Percentiles rank a stretch among this genome's conserved stretches.
phyloP scores from a whole-genome alignment of 2,888 invertebrate species.

The Trissolcus brochymenae region DNA sequence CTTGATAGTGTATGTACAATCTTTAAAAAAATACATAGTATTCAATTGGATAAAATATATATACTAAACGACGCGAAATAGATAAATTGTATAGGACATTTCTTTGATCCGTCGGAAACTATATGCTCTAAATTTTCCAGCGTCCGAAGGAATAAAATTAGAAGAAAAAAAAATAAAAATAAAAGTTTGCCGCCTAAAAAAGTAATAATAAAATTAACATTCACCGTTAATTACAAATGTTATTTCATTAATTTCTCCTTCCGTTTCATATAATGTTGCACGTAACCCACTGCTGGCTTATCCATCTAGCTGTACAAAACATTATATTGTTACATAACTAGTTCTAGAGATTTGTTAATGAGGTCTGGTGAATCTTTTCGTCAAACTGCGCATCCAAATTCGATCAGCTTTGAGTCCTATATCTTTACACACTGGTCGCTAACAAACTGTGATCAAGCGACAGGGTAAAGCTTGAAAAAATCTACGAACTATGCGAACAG shows the following conservation, averaged over 20 bases:
- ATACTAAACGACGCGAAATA: conserved; percentile 53
- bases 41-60: conserved; percentile 23
- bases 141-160: conserved; percentile 45
- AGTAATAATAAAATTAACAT: conserved; percentile 63
- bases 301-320: conserved; percentile 76
- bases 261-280: conserved; percentile 74
- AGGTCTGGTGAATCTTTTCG: conserved; percentile 68
- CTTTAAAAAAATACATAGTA: conserved; percentile 35
- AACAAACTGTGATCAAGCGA: conserved; percentile 23
- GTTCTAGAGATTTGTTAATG: conserved; percentile 74
- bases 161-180: conserved; percentile 34
- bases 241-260: conserved; percentile 61
- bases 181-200: not conserved
- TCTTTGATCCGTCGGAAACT: conserved; percentile 32
- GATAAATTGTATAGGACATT: conserved; percentile 23
- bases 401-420: conserved; percentile 35
- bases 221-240: conserved; percentile 74
- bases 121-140: conserved; percentile 10
- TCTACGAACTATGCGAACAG: conserved; percentile 18
- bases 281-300: conserved; percentile 76
- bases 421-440: conserved; percentile 27
- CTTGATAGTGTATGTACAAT: conserved; percentile 27
- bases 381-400: conserved; percentile 38
- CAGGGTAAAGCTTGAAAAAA: conserved; percentile 30
- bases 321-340: conserved; percentile 73